Evolutionary conservation across 1,140 invertebrate species (phyloP).

Genomic region (Octopus bimaculoides): DNA sequence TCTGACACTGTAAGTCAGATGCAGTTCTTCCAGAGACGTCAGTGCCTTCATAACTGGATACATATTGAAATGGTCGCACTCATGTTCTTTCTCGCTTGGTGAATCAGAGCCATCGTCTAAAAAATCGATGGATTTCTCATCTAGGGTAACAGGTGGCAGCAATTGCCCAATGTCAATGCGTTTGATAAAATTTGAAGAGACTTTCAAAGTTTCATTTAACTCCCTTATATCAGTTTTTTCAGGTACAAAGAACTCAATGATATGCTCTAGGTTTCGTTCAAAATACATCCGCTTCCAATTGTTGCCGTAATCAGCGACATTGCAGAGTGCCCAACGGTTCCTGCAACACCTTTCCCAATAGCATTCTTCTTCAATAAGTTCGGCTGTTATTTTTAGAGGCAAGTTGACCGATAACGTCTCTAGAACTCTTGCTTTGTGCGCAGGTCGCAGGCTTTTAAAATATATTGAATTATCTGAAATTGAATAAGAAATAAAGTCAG

Average conservation of each 20-base stretch:
- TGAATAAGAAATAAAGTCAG: conserved; percentile 6
- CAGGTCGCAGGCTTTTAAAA: conserved; percentile 46
- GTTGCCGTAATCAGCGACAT: conserved; percentile 49
- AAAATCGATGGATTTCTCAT: conserved; percentile 51
- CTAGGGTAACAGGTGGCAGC: conserved; percentile 55
- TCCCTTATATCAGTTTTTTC: conserved; percentile 50
- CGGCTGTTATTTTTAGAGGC: conserved; percentile 55
- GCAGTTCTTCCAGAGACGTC: conserved; percentile 51
- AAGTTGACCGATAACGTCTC: conserved; percentile 50
- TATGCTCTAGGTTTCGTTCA: conserved; percentile 55
- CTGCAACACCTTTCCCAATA: conserved; percentile 57
- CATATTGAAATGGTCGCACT: conserved; percentile 58
- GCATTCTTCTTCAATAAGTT: conserved; percentile 53
- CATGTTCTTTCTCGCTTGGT: conserved; percentile 49
- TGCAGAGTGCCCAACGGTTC: conserved; percentile 55
- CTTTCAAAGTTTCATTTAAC: conserved; percentile 47
- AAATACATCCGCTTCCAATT: conserved; percentile 58
- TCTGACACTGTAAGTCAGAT: conserved; percentile 53
- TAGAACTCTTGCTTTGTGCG: conserved; percentile 51
- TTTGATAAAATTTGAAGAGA: conserved; percentile 52
- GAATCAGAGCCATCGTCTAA: conserved; percentile 49
- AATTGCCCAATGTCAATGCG: conserved; percentile 53
- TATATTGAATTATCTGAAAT: conserved; percentile 54
- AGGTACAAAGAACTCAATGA: conserved; percentile 57
- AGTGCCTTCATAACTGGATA: conserved; percentile 46